Percentiles rank a stretch among this genome's conserved stretches.
Evolutionary conservation across 2,797 vertebrate species (phyloP).

Genomic region (Nasua narica): DNA sequence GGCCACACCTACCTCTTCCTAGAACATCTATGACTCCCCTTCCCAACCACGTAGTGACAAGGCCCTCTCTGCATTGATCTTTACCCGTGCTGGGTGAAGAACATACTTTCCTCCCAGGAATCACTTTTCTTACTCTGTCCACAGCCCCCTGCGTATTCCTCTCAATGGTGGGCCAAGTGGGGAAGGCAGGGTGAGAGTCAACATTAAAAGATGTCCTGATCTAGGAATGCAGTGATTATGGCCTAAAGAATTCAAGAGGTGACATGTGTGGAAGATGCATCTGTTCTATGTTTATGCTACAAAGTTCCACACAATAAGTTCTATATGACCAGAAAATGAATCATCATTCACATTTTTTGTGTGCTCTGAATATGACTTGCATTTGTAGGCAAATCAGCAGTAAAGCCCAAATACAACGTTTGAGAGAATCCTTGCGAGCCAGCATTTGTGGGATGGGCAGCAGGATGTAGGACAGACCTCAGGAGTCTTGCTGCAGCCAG

Average conservation of each 20-base stretch:
- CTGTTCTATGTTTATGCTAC: not conserved
- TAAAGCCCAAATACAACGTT: not conserved
- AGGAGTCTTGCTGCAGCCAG: not conserved
- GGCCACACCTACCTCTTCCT: not conserved
- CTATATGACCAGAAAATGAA: not conserved
- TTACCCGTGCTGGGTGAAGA: not conserved
- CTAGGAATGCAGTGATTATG: not conserved
- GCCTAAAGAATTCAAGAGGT: not conserved
- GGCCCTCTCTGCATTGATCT: not conserved
- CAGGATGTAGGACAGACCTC: accelerated
- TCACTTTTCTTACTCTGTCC: not conserved
- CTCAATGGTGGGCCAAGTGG: not conserved
- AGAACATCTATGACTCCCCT: not conserved
- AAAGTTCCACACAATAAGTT: not conserved
- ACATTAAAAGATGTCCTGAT: not conserved
- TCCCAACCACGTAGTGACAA: not conserved
- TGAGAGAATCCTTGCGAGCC: not conserved
- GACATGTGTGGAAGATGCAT: not conserved
- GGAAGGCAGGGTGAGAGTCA: not conserved
- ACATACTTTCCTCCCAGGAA: not conserved
- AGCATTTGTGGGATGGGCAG: not conserved
- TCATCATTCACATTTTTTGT: not conserved
- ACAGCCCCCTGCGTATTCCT: not conserved
- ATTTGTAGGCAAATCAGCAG: not conserved
- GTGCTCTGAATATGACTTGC: not conserved